A percentile compares a stretch with the other conserved stretches of the same genome.
These are phyloP conservation scores for Phalanger gymnotis DNA, from an alignment of 2,797 vertebrate genomes.

Conservation along the genomic window DNA sequence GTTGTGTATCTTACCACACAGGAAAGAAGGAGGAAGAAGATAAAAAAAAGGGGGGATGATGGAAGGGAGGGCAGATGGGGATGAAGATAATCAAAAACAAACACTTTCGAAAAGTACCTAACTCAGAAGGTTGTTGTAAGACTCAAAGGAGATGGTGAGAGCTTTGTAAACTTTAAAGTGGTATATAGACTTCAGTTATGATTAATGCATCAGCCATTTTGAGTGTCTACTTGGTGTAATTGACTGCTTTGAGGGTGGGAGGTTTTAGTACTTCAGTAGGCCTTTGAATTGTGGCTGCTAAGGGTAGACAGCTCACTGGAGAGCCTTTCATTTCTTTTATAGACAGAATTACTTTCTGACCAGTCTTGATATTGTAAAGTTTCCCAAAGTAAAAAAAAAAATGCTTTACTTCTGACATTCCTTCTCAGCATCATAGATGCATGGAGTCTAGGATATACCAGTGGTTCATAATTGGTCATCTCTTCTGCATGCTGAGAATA, in stretches of 20 bases:
- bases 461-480: not conserved
- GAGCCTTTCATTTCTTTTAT: not conserved
- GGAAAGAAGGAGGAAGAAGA: too few relatives aligned
- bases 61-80: too few relatives aligned
- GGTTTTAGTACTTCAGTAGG: not conserved
- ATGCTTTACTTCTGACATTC: not conserved
- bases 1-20: too few relatives aligned
- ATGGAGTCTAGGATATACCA: constrained; percentile 16
- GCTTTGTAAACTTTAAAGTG: not conserved
- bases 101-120: too few relatives aligned
- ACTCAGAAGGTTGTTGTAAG: not conserved
- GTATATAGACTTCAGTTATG: not conserved
- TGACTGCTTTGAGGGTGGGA: not conserved
- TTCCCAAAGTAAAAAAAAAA: not conserved
- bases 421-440: not conserved
- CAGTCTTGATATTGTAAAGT: not conserved
- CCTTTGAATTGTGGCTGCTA: not conserved
- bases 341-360: constrained; percentile 31
- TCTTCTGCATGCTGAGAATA: not conserved
- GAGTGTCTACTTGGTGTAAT: not conserved
- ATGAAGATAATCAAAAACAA: too few relatives aligned
- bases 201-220: not conserved
- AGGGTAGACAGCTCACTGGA: not conserved
- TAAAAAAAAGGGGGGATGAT: too few relatives aligned
- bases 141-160: not conserved